These are phyloP conservation scores for Hoplodrina blanda DNA, from an alignment of 2,888 invertebrate species.

Conservation along the genomic window DNA sequence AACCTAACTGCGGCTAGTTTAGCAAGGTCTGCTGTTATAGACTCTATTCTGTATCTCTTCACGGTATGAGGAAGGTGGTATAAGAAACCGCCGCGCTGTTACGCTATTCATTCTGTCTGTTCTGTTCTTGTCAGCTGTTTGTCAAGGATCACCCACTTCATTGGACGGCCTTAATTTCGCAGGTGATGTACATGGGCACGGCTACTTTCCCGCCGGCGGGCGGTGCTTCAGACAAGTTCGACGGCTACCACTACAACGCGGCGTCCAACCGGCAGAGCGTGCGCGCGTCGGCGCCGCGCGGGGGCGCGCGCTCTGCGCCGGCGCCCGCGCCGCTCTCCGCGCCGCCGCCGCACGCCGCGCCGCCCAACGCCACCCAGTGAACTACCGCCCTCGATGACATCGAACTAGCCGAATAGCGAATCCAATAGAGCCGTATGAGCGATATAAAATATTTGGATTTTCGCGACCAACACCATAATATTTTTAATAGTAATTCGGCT, in stretches of 20 bases:
- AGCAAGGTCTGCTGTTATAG: not conserved
- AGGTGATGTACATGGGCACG: slow-evolving; percentile 89
- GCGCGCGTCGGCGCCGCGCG: slow-evolving; percentile 79
- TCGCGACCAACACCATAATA: not conserved
- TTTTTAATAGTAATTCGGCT: not conserved
- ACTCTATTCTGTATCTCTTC: too few species aligned
- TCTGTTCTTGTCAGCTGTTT: not conserved
- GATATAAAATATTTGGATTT: not conserved
- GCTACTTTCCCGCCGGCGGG: slow-evolving; percentile 81
- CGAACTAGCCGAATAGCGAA: slow-evolving; percentile 9
- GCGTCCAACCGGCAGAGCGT: slow-evolving; percentile 85
- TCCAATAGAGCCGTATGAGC: not conserved
- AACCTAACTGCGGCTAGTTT: not conserved
- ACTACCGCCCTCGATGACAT: not conserved
- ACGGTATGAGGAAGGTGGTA: too few species aligned
- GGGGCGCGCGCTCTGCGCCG: slow-evolving; percentile 66
- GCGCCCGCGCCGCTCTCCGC: slow-evolving; percentile 71
- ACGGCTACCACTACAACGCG: slow-evolving; percentile 88
- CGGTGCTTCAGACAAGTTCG: slow-evolving; percentile 80
- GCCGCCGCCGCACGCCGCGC: slow-evolving; percentile 70
- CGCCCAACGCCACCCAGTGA: slow-evolving; percentile 76
- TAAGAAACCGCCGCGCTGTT: too few species aligned
- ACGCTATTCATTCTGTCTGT: too few species aligned
- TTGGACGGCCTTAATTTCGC: slow-evolving; percentile 7
- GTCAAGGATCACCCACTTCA: not conserved